Evolutionary conservation across 2,113 vertebrate genomes (phyloP), one percentile per base, ranked within the genome.

Genomic region (Helogale parvula): DNA sequence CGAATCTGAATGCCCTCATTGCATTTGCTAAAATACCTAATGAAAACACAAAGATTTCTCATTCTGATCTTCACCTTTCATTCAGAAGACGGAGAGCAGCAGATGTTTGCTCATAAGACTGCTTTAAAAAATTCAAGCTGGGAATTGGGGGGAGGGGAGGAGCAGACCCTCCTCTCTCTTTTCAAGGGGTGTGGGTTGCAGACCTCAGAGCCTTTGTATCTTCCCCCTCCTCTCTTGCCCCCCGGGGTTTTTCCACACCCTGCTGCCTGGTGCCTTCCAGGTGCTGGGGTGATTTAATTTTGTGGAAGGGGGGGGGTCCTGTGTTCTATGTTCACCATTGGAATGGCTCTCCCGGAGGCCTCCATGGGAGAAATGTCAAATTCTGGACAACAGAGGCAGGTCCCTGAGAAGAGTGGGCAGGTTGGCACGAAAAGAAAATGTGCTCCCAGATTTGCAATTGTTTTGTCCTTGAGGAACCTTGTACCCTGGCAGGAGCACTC

Each of bases 21-120:
- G 96, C 96, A 38, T 98, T 98, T 96, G 96, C 98, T 98, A 98
- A 98, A 98, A 98, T 97, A 98, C 97, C 98, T 98, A 98, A 98
- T 96, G 98, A 98, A 98, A 98, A 98, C 98, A 98, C 98, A 98
- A 97, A 98, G 97, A 97, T 97, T 91, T 96, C 97, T 97, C 96
- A 94, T 97, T 98, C 98, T 88, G 96, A 97, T 97, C 97, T 96
- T 96, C 98, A 93, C 92, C 98, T 98, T 97, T 0, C 10, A 74
- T 95, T 90, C 52, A 3, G 97, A 72, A 31, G 91, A 88, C 31
- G 31, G 96, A 74, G 93, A 97, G 82, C 54, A 82, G 95, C 97
- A 98, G 98, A 98, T 98, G 98, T 98, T 97, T 97, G 91, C 93
- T 98, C 80, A 76, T 77, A 94, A 97, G 88, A 52, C 92, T 94